These are phyloP conservation scores for Squalus acanthias DNA, from an alignment of 2,797 vertebrate genomes.

Conservation along the genomic window DNA sequence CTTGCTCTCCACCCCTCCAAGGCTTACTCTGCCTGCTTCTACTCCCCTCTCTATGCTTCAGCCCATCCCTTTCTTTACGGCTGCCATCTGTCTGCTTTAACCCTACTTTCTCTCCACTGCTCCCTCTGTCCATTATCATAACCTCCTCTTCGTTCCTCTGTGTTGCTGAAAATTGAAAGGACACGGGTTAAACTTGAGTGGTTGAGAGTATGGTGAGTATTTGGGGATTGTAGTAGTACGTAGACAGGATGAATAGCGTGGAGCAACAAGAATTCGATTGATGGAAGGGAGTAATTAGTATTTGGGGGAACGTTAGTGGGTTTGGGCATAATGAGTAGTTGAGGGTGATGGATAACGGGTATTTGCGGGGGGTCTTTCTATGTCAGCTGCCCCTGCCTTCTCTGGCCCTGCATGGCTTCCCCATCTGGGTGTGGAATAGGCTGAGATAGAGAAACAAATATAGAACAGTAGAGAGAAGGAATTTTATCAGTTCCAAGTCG, in stretches of 20 bases:
- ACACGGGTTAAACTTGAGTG: not conserved
- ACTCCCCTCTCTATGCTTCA: not conserved
- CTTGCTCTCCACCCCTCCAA: not conserved
- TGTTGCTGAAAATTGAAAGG: not conserved
- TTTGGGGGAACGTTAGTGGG: not conserved
- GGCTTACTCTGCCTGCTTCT: not conserved
- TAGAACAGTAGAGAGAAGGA: too few species aligned
- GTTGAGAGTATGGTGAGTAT: not conserved
- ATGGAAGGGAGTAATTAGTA: not conserved
- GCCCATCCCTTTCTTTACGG: not conserved
- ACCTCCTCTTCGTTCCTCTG: too few species aligned
- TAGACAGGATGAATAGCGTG: not conserved
- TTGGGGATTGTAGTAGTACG: too few species aligned
- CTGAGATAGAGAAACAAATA: not conserved
- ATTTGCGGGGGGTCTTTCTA: not conserved
- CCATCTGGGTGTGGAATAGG: not conserved
- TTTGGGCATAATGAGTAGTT: not conserved
- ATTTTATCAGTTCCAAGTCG: not conserved
- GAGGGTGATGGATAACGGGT: not conserved
- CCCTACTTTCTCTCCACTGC: not conserved
- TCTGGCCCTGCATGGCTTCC: too few species aligned
- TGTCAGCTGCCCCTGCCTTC: too few species aligned
- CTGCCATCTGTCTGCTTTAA: not conserved
- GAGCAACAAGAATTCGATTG: not conserved
- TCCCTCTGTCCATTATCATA: not conserved